Percentiles rank a stretch among this genome's conserved stretches.
phyloP scores from a whole-genome alignment of 1,140 invertebrate genomes.

The Drosophila funebris region DNA sequence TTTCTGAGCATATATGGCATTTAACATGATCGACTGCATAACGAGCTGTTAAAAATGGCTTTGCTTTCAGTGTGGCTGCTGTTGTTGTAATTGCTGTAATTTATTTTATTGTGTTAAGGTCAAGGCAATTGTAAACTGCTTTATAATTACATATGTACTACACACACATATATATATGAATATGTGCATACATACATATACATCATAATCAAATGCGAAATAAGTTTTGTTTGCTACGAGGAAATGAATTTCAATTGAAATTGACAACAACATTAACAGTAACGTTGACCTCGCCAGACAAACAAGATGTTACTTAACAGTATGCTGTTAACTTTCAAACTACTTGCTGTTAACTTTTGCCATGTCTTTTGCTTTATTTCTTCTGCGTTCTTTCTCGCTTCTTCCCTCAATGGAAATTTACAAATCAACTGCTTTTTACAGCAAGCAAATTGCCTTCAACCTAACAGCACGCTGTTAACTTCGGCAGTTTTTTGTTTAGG shows the following conservation, averaged over 20 bases:
- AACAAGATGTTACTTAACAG: slow-evolving; percentile 21
- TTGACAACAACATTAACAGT: slow-evolving; percentile 36
- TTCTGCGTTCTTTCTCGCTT: no score
- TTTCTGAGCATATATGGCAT: not conserved
- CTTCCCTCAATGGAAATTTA: no score
- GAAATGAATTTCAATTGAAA: slow-evolving; percentile 70
- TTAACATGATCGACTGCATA: slow-evolving; percentile 27
- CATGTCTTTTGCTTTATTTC: no score
- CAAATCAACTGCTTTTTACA: no score
- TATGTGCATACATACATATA: slow-evolving; percentile 18
- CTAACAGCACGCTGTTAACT: slow-evolving; percentile 11
- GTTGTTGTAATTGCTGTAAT: slow-evolving; percentile 68
- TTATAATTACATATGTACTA: slow-evolving; percentile 59
- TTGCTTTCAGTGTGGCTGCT: slow-evolving; percentile 25
- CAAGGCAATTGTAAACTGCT: slow-evolving; percentile 72
- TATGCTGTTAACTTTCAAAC: slow-evolving; percentile 16
- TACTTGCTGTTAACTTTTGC: not conserved
- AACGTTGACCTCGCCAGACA: slow-evolving; percentile 57
- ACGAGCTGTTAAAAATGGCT: slow-evolving; percentile 42
- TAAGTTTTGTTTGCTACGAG: slow-evolving; percentile 52
- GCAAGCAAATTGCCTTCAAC: no score
- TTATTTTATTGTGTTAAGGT: slow-evolving; percentile 82
- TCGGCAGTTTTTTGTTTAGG: no score
- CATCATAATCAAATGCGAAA: slow-evolving; percentile 48
- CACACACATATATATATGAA: slow-evolving; percentile 26